Percentiles rank a stretch among this genome's conserved stretches.
Conservation (phyloP, 2,113 vertebrate species). For the Cephalopholis sonnerati region DNA sequence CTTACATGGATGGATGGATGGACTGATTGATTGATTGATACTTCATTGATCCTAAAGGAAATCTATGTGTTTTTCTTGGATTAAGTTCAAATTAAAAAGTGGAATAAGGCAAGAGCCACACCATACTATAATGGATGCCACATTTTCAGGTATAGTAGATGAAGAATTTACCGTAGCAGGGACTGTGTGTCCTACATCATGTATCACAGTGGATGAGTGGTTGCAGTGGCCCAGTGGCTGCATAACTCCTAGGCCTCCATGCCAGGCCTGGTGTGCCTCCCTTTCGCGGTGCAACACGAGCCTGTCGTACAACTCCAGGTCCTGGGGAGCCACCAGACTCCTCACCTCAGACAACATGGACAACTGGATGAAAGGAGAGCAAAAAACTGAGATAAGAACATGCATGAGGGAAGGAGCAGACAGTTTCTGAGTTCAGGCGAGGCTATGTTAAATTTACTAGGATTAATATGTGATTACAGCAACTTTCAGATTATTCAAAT, state of each 20-base stretch:
- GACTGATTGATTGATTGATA: no score
- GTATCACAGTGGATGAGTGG: not conserved
- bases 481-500: not conserved
- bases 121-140: not conserved
- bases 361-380: constrained; percentile 81
- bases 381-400: not conserved
- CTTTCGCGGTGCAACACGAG: constrained; percentile 92
- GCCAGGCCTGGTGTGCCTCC: constrained; percentile 90
- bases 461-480: not conserved
- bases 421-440: not conserved
- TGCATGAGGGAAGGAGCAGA: not conserved
- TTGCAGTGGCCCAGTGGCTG: constrained; percentile 40
- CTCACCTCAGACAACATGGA: constrained; percentile 93
- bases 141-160: not conserved
- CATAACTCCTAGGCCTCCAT: constrained; percentile 76
- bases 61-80: no score
- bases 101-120: not conserved
- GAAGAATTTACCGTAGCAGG: constrained; percentile 44
- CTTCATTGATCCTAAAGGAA: no score
- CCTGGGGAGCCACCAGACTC: constrained; percentile 87
- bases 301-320: constrained; percentile 91
- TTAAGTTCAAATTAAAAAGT: not conserved
- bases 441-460: not conserved
- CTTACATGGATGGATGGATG: no score
- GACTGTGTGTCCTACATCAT: constrained; percentile 11